Conservation (phyloP, 2,888 invertebrate genomes). For the Lasioglossum marginatum region DNA sequence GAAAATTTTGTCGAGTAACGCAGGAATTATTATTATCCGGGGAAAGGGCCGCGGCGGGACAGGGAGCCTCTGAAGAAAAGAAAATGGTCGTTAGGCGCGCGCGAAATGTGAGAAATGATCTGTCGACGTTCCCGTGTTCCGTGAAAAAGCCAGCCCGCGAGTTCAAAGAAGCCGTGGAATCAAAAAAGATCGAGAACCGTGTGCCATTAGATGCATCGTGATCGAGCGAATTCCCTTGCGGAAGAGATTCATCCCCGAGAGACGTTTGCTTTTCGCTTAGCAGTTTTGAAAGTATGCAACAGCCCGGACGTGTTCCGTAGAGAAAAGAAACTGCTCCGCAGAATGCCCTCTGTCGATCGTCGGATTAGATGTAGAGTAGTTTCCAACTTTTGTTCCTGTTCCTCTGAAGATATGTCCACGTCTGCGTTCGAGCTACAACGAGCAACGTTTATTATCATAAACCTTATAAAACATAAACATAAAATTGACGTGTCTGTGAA, state of each 20-base stretch:
- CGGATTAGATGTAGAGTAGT: neutral
- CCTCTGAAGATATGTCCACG: neutral
- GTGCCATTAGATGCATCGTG: conserved; percentile 65
- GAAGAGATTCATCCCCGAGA: conserved; percentile 26
- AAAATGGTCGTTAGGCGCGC: conserved; percentile 73
- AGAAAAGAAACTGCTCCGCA: neutral
- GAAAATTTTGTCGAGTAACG: conserved; percentile 82
- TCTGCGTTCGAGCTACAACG: neutral
- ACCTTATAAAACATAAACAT: no score
- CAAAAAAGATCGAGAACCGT: conserved; percentile 58
- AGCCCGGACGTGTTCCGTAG: neutral
- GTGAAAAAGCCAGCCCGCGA: conserved; percentile 69
- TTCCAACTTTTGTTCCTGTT: neutral
- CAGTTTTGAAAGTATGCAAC: neutral
- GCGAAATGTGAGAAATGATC: conserved; percentile 86
- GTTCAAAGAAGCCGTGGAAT: conserved; percentile 76
- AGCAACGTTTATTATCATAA: neutral
- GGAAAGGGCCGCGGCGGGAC: conserved; percentile 25
- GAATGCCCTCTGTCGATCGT: neutral
- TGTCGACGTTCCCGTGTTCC: conserved; percentile 76
- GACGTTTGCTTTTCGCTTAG: conserved; percentile 14
- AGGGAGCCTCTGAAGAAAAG: conserved; percentile 51
- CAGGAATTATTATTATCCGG: conserved; percentile 74
- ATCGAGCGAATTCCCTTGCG: conserved; percentile 64
- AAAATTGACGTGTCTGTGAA: no score